Conservation (phyloP, 2,888 invertebrate species). For the Scaptomyza tumidula region DNA sequence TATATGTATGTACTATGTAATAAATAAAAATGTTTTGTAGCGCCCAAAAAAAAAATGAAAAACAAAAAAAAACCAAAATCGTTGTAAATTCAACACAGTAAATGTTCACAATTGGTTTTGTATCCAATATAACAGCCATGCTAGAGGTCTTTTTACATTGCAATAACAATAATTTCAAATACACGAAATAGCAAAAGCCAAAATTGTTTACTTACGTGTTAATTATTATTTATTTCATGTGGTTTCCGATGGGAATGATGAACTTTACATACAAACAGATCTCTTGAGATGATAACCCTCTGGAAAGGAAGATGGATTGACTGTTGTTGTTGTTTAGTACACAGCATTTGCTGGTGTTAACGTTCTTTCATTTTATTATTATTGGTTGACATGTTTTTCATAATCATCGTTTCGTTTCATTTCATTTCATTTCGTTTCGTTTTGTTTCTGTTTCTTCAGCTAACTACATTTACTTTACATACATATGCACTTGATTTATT, state of each 20-base stretch:
- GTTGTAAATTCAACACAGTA: slow-evolving; percentile 50
- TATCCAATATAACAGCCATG: slow-evolving; percentile 38
- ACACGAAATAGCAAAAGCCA: slow-evolving; percentile 21
- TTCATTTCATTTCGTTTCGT: slow-evolving; percentile 28
- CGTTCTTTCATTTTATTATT: slow-evolving; percentile 22
- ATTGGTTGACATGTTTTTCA: slow-evolving; percentile 29
- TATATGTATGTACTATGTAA: slow-evolving; percentile 12
- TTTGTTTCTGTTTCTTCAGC: slow-evolving; percentile 37
- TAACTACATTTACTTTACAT: slow-evolving; percentile 69
- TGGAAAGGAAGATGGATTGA: neutral
- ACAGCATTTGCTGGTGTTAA: slow-evolving; percentile 54
- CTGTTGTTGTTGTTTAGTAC: slow-evolving; percentile 40
- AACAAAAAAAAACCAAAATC: slow-evolving; percentile 20
- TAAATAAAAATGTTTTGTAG: slow-evolving; percentile 65
- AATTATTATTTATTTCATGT: neutral
- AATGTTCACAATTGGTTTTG: slow-evolving; percentile 22
- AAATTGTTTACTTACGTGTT: slow-evolving; percentile 11
- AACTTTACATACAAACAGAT: too few species aligned
- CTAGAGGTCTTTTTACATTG: slow-evolving; percentile 58
- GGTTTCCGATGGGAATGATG: neutral
- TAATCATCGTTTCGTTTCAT: slow-evolving; percentile 31
- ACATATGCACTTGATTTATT: slow-evolving; percentile 50
- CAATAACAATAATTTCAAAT: slow-evolving; percentile 51
- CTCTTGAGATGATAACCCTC: too few species aligned
- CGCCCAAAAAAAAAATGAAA: slow-evolving; percentile 30